Evolutionary conservation across 2,888 invertebrate species (phyloP), one percentile per base, ranked within the genome.

Genomic region (Andrena fulva): DNA sequence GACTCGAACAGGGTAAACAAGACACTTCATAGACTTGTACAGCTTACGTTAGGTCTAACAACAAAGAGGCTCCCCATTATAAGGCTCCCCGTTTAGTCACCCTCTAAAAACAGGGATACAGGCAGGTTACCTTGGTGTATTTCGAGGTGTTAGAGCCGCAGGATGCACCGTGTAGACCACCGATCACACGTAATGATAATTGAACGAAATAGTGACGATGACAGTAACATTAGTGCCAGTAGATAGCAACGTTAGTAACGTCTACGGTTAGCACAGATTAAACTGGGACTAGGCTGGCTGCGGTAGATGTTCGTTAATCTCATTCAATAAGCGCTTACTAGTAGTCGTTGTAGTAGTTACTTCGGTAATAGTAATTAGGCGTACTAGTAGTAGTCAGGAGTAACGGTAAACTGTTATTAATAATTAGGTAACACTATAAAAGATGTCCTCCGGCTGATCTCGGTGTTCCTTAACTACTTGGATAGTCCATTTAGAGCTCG

Each of bases 261-360:
- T 82, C 77, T 83, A 83, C 82, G 77, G 70, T 74, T 82, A 83
- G 71, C 83, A 77, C 82, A 67, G 83, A 82, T 77, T 82, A 78
- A 84, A 84, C 62, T 84, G 84, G 75, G 78, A 69, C 78, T 84
- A 82, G 82, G 83, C 68, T 82, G 82, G 70, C 81, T 80, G 75
- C 50, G 64, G 71, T 77, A 82, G 85, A 85, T 81, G 70, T 74
- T 64, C 74, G 74, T 72, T 71, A 73, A 81, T 83, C 69, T 77
- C 79, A 42, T 79, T 82, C 80, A 85, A 87, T 71, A 87, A 87
- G 80, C 79, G 76, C 83, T 87, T 85, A 87, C 83, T 87, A 85
- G 75, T 87, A 87, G 75, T 87, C 85, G 86, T 87, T 86, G 85
- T 87, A 75, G 68, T 83, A 81, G 62, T 87, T 85, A 76, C 77